Percentiles rank a stretch among this genome's conserved stretches.
These are phyloP conservation scores for Chrysopa pallens DNA, from an alignment of 1,140 invertebrate species.

Conservation along the genomic window DNA sequence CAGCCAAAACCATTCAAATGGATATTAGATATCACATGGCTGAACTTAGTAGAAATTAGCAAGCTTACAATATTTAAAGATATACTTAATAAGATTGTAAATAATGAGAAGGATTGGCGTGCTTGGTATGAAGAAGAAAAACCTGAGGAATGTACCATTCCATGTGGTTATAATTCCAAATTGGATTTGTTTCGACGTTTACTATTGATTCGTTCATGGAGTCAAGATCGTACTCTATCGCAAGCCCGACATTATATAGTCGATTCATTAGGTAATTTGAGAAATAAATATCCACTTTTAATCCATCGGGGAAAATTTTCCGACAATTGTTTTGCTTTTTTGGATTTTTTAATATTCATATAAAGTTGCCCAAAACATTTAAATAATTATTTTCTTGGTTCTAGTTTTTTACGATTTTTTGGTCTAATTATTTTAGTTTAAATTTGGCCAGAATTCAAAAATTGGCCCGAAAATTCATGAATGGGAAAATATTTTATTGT, in stretches of 20 bases:
- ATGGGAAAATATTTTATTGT: constrained; percentile 20
- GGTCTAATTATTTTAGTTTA: no score
- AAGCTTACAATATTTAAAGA: constrained; percentile 69
- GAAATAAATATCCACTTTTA: no score
- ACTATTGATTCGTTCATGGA: constrained; percentile 41
- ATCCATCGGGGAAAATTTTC: no score
- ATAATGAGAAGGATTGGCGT: constrained; percentile 79
- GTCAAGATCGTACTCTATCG: constrained; percentile 74
- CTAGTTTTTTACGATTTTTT: no score
- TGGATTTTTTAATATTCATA: no score
- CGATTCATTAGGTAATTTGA: constrained; percentile 43
- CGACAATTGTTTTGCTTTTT: no score
- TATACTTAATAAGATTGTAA: constrained; percentile 64
- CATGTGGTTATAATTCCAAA: constrained; percentile 75
- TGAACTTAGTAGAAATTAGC: constrained; percentile 89
- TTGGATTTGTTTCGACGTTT: constrained; percentile 82
- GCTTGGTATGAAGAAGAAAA: constrained; percentile 88
- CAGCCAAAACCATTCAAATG: constrained; percentile 84
- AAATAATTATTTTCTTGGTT: no score
- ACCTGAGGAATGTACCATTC: constrained; percentile 81
- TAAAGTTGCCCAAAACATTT: no score
- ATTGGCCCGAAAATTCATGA: no score
- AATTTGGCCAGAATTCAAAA: no score
- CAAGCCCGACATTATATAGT: constrained; percentile 82
- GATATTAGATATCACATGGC: constrained; percentile 92